phyloP scores from a whole-genome alignment of 2,888 invertebrate genomes.

The Drosophila ustulata region DNA sequence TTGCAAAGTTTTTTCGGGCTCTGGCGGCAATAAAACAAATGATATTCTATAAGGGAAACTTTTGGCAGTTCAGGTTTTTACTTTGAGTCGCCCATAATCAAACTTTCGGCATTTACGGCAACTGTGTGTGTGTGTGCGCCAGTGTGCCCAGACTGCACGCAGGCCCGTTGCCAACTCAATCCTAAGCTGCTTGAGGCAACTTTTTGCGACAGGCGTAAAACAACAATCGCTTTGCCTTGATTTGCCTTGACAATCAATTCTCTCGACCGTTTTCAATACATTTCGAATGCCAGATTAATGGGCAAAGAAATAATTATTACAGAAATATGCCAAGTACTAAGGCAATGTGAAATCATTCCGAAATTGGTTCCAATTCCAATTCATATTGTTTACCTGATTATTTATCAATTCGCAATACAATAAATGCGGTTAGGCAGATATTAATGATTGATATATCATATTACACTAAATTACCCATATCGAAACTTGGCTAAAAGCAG shows the following conservation, averaged over 20 bases:
- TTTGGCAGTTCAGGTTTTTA: conserved; percentile 59
- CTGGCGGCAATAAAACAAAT: conserved; percentile 74
- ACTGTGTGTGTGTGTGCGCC: conserved; percentile 40
- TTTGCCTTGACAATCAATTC: conserved; percentile 28
- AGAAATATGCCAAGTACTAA: too few species aligned
- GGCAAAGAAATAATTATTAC: not conserved
- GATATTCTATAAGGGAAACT: conserved; percentile 71
- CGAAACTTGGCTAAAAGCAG: too few species aligned
- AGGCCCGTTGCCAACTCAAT: conserved; percentile 1
- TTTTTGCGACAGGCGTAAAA: not conserved
- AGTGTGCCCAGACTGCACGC: conserved; percentile 34
- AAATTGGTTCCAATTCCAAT: too few species aligned
- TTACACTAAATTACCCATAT: too few species aligned
- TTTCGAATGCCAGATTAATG: not conserved
- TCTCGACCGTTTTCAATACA: conserved; percentile 2
- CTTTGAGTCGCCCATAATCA: conserved; percentile 61
- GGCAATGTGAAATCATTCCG: too few species aligned
- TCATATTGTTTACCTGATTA: too few species aligned
- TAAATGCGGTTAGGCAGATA: too few species aligned
- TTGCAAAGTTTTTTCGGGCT: conserved; percentile 68
- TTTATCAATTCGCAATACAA: too few species aligned
- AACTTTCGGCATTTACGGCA: conserved; percentile 72
- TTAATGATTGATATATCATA: too few species aligned
- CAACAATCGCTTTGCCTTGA: too few species aligned
- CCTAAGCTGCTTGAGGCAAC: not conserved